Percentiles rank a stretch among this genome's conserved stretches.
Conservation (phyloP, 1,140 invertebrate genomes). For the Brachionus sp. region DNA sequence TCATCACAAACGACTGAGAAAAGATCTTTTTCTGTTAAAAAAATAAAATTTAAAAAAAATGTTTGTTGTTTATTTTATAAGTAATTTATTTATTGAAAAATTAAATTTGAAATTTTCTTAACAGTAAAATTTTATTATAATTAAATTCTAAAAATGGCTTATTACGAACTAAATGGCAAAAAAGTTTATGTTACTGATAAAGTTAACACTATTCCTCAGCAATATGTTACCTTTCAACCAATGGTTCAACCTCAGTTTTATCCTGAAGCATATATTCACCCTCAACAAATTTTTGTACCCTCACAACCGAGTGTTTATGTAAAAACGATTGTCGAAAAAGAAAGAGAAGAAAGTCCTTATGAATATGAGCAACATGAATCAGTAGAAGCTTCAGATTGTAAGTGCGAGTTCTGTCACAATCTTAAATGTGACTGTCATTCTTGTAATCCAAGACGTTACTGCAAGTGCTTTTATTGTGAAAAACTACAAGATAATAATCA, state of each 20-base stretch:
- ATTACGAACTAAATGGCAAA: neutral
- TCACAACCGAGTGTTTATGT: neutral
- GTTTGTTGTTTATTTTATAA: too few relatives aligned
- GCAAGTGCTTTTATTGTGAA: constrained; percentile 33
- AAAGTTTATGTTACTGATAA: neutral
- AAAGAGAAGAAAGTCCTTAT: neutral
- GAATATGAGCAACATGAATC: neutral
- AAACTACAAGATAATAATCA: neutral
- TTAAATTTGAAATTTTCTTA: neutral
- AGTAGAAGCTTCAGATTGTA: neutral
- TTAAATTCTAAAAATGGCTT: neutral
- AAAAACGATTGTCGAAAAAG: neutral
- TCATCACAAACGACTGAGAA: too few relatives aligned
- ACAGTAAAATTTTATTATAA: neutral
- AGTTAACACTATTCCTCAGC: neutral
- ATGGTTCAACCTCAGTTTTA: neutral
- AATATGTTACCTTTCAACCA: neutral
- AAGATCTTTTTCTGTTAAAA: too few relatives aligned
- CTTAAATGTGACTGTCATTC: constrained; percentile 37
- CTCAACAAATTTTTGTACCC: neutral
- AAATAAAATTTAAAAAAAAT: too few relatives aligned
- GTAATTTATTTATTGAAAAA: too few relatives aligned
- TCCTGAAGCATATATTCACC: neutral
- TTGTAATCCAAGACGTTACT: constrained; percentile 38
- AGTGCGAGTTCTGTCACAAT: constrained; percentile 16